A percentile compares a stretch with the other conserved stretches of the same genome.
Conservation (phyloP, 2,797 vertebrate species). For the Hybognathus amarus region DNA sequence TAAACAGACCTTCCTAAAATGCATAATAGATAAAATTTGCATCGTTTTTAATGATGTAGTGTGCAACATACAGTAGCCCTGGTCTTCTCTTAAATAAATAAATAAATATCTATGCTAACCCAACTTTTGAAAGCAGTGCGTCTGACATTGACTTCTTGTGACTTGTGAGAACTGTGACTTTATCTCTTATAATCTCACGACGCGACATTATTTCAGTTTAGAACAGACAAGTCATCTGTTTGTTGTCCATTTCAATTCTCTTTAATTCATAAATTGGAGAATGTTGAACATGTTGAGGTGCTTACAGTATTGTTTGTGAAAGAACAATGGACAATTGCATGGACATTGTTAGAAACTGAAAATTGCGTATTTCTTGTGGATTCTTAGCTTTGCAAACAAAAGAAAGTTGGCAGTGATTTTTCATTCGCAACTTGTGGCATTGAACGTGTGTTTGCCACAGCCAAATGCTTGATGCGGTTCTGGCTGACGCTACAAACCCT, state of each 20-base stretch:
- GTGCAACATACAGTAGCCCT: too few species aligned
- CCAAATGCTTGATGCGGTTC: conserved; percentile 28
- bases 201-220: too few species aligned
- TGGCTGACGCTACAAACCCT: conserved; percentile 7
- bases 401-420: background rate
- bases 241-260: background rate
- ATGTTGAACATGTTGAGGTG: background rate
- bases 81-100: too few species aligned
- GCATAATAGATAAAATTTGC: background rate
- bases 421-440: background rate
- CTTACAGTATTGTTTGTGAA: background rate
- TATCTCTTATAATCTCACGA: too few species aligned
- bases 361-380: background rate
- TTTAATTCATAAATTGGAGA: background rate
- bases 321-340: background rate
- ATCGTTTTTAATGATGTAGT: too few species aligned
- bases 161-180: too few species aligned
- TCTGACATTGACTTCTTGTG: too few species aligned
- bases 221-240: too few species aligned
- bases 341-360: background rate
- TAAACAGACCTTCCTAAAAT: too few species aligned
- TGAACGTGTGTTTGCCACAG: conserved; percentile 8
- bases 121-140: background rate
- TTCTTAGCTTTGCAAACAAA: background rate
- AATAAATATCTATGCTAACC: too few species aligned